Percentiles rank a stretch among this genome's conserved stretches.
Evolutionary conservation across 2,113 vertebrate species (phyloP).

Genomic region (Heteronetta atricapilla): DNA sequence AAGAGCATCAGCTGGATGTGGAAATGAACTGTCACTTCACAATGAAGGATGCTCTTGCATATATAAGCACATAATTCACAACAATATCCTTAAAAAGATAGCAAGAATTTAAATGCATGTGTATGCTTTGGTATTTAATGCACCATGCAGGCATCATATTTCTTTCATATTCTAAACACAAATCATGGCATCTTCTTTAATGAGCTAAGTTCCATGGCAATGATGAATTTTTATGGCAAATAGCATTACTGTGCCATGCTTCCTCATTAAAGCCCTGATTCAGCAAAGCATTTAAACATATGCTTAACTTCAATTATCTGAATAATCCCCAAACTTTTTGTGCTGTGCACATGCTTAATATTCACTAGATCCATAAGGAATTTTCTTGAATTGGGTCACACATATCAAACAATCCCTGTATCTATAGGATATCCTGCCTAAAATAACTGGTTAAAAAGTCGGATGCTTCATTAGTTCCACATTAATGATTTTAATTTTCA

Average conservation of each 20-base stretch:
- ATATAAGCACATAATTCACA: conserved; percentile 58
- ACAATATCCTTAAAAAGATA: conserved; percentile 61
- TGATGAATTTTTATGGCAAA: conserved; percentile 64
- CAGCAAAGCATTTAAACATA: conserved; percentile 48
- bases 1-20: conserved; percentile 60
- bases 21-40: conserved; percentile 46
- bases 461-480: conserved; percentile 23
- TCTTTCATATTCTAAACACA: conserved; percentile 57
- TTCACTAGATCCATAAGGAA: neutral
- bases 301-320: conserved; percentile 23
- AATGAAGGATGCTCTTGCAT: conserved; percentile 51
- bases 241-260: conserved; percentile 7
- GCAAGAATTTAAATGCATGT: conserved; percentile 61
- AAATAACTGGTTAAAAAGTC: conserved; percentile 17
- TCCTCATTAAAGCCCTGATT: conserved; percentile 58
- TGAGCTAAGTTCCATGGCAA: neutral
- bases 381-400: conserved; percentile 2
- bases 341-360: neutral
- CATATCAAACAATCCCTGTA: neutral
- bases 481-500: conserved; percentile 45
- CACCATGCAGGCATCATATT: conserved; percentile 43
- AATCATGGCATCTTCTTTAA: conserved; percentile 59
- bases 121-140: conserved; percentile 57
- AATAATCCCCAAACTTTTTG: conserved; percentile 11
- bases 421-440: neutral